A percentile compares a stretch with the other conserved stretches of the same genome.
Conservation (phyloP, 2,113 vertebrate species). For the Pungitius pungitius region DNA sequence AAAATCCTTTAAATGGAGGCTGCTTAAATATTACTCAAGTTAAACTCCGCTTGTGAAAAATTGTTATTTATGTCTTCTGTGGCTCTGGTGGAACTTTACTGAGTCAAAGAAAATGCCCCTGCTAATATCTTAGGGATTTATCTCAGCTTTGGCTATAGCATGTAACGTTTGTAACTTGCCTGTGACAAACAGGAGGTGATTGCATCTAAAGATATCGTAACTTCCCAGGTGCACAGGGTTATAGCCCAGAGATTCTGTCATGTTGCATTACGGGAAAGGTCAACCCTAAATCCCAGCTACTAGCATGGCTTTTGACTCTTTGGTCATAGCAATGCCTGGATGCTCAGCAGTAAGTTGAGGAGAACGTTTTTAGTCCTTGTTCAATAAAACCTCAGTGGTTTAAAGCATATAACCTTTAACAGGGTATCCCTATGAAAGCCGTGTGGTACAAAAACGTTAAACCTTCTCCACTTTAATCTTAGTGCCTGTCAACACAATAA, state of each 20-base stretch:
- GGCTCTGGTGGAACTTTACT: not conserved
- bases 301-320: not conserved
- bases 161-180: not conserved
- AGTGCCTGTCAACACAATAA: not conserved
- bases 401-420: not conserved
- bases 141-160: not conserved
- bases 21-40: not conserved
- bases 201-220: not conserved
- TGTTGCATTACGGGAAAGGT: not conserved
- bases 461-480: not conserved
- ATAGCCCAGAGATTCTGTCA: not conserved
- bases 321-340: not conserved
- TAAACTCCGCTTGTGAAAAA: not conserved
- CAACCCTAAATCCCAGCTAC: not conserved
- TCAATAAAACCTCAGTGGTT: not conserved
- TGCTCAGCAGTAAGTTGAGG: not conserved
- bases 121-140: not conserved
- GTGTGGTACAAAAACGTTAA: not conserved
- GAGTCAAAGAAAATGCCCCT: not conserved
- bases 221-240: not conserved
- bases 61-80: not conserved
- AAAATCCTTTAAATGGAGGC: not conserved
- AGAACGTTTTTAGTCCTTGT: not conserved
- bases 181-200: not conserved
- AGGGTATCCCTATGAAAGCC: not conserved